Conservation (phyloP, 2,888 invertebrate genomes). For the Galeopsomyia nigrocyanea region DNA sequence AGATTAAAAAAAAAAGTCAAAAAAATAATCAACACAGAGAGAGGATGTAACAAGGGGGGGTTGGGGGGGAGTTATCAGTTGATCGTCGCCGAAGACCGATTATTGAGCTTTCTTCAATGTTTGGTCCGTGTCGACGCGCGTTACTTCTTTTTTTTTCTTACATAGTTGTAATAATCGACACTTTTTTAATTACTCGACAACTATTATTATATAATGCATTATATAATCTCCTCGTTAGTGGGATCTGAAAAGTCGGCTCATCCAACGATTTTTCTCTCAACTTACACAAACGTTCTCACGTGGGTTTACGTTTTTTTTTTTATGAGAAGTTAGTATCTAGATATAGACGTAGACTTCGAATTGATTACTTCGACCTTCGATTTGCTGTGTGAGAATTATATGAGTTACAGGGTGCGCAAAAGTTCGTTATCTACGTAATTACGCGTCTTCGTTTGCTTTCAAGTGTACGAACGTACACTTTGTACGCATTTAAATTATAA, state of each 20-base stretch:
- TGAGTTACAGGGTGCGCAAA: constrained; percentile 40
- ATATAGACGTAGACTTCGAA: neutral
- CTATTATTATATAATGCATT: neutral
- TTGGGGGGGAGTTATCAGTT: constrained; percentile 24
- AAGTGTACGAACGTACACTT: neutral
- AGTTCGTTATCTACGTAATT: constrained; percentile 8
- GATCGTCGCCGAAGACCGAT: constrained; percentile 45
- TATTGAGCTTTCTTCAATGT: constrained; percentile 11
- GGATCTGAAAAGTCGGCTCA: constrained; percentile 7
- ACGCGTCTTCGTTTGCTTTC: constrained; percentile 10
- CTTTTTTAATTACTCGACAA: neutral
- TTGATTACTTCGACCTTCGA: neutral
- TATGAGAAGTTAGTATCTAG: too few relatives aligned
- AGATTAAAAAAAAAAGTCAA: constrained; percentile 25
- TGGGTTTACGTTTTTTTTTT: too few relatives aligned
- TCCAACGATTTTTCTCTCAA: constrained; percentile 25
- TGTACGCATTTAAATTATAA: neutral
- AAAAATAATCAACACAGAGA: constrained; percentile 18
- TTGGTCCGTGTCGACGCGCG: constrained; percentile 32
- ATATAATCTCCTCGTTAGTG: neutral
- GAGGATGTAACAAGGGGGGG: constrained; percentile 16
- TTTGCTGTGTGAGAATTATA: neutral
- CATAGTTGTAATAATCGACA: constrained; percentile 7
- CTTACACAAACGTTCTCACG: neutral
- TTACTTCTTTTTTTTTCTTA: neutral